phyloP scores from a whole-genome alignment of 1,140 invertebrate genomes.

The Papilio helenus region DNA sequence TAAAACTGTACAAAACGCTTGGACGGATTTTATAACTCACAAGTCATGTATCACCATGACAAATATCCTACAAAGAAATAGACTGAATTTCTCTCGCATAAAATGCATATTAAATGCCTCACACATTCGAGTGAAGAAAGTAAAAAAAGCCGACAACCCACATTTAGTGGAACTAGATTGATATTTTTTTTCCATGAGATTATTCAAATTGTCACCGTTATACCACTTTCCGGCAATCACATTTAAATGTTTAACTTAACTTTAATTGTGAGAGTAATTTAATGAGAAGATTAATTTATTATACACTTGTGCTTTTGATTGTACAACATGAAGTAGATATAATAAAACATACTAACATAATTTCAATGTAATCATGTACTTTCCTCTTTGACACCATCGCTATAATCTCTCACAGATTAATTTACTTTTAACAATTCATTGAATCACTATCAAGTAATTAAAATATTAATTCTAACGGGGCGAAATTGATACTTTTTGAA shows the following conservation, averaged over 20 bases:
- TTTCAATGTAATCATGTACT: too few species aligned
- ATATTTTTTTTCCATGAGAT: slow-evolving; percentile 49
- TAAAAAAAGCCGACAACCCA: slow-evolving; percentile 38
- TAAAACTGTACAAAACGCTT: slow-evolving; percentile 12
- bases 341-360: too few species aligned
- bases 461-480: too few species aligned
- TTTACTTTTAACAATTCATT: background rate
- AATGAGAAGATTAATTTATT: background rate
- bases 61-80: slow-evolving; percentile 35
- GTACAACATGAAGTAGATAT: too few species aligned
- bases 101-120: slow-evolving; percentile 29
- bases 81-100: slow-evolving; percentile 36
- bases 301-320: too few species aligned
- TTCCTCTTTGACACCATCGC: too few species aligned
- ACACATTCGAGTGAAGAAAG: slow-evolving; percentile 31
- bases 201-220: slow-evolving; percentile 51
- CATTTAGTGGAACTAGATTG: slow-evolving; percentile 46
- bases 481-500: too few species aligned
- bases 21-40: slow-evolving; percentile 4
- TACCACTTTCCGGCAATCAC: slow-evolving; percentile 47
- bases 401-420: background rate
- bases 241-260: slow-evolving; percentile 20
- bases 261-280: background rate
- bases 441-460: background rate
- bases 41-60: slow-evolving; percentile 34